Base-by-base conservation (phyloP, 2,797 vertebrate species). In the Lagodon rhomboides region DNA sequence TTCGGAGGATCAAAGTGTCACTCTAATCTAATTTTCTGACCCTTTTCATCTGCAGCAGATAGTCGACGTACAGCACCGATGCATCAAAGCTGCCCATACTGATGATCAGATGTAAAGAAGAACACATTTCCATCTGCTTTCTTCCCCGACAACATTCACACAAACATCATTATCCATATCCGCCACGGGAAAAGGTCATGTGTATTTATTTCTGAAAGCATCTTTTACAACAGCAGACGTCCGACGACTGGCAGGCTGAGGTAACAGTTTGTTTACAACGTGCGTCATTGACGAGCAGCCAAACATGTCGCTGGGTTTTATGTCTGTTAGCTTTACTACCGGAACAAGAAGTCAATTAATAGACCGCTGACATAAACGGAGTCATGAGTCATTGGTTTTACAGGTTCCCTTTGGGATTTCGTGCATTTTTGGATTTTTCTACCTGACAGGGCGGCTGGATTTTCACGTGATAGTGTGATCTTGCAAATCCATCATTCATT, bases 1-100 rank as follows among this genome's bases (percentile, higher is more conserved):
- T 80, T 82, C 38, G 2, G 50, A 84, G 47, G 25, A 75, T 79
- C 64, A 75, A 63, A 62, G 61, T 65, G 72, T 59, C 62, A 77
- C 38, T 73, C 46, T 44, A 46, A 73, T 55, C 56, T 50, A 66
- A 66, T 67, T 80, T 68, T 27, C 58, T 38, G 34, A 85, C 17
- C 61, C 38, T 18, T 58, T 68, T 44, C 66, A 30, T 72, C 12
- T 1, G 17, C 50, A 30, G 67, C 59, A 23, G 43, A 77, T 54
- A 50, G 61, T 9, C 3, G 1, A 73, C 4, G 13, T 22, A 56
- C 13, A 34, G 23, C 5, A 51, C 62, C 18, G 43, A 7, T 3
- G 30, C 23, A 1, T 54, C 46, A 30, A 49, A 27, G 16, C 6
- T 12, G 16, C 11, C 15, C 46, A 2, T 4, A 63, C 9, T 44